Base-by-base conservation (phyloP, 2,113 vertebrate species). In the Thymallus thymallus region DNA sequence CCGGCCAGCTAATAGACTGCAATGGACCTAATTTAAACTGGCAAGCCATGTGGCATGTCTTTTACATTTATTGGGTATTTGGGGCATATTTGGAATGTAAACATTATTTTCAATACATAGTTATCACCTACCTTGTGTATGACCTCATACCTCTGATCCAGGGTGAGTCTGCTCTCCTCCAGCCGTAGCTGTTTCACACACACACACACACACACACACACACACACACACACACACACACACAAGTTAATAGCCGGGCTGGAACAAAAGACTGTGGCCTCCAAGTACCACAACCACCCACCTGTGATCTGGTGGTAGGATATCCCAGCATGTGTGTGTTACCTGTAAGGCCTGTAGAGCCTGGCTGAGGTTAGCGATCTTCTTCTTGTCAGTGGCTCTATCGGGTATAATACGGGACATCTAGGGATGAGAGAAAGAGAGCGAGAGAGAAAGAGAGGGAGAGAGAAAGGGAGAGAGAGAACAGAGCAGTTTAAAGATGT, bases 121-220 rank as follows among this genome's bases (percentile, higher is more conserved):
- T 51, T 51, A 16, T 48, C 14, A 4, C 48, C n/a, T 58, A 20
- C 5, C 6, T 23, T n/a, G 3, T 12, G 24, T 64, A 29, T 26
- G 7, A 16, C 24, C 22, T 26, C 62, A 16, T 64, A 9, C 35
- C 70, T 76, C 18, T 64, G 18, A 18, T 70, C 45, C 35, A 77
- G 67, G 9, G 32, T 18, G 56, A 80, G 26, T 35, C 64, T 76
- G 5, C 10, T 71, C 61, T 78, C 66, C 64, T 76, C 68, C 51
- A 74, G n/a, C 24, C 76, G 67, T 29, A 81, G 26, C 82, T 84
- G 51, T 32, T 1, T 30, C 29, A 65, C 51, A 55, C 20, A 51
- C n/a, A 55, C 13, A 55, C 51, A 26, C 26, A 26, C 1, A 26
- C 26, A 26, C 1, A 26, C 26, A 26, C 1, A 26, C 26, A n/a